Evolutionary conservation across 2,113 vertebrate genomes (phyloP), one percentile per base, ranked within the genome.

Genomic region (Cebus imitator): DNA sequence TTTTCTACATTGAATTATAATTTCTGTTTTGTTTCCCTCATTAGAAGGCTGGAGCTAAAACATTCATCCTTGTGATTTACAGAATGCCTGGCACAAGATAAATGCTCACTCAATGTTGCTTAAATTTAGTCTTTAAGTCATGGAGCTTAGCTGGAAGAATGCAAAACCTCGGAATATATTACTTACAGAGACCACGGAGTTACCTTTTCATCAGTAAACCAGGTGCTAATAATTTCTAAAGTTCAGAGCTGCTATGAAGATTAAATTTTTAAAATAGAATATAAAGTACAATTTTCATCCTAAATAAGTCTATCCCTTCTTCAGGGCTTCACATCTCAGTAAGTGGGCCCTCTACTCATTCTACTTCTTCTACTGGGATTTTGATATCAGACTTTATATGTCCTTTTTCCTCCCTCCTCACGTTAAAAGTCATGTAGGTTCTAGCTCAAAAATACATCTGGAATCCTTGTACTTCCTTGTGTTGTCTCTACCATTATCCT

Each of bases 251-350:
- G 3, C 45, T 88, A 0, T 88, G 55, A 87, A 61, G 17, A 91
- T 78, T 40, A 90, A 90, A 90, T 86, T 75, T 25, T n/a, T 32
- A 70, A 94, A 90, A 68, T 48, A 82, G 76, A 96, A 90, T 32
- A 73, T 57, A 27, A 87, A 88, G 16, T n/a, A 9, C 40, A 52
- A 20, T 14, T 66, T 81, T 75, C 27, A 73, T 58, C 12, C 68
- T 81, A 23, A 52, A 35, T 75, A 87, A 43, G 10, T 58, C 37
- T 57, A n/a, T 45, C 55, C 61, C 5, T 81, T 58, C 52, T 17
- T 61, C 8, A 32, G 5, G 30, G 18, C 18, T 57, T 68, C 21
- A 40, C 21, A 61, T 52, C 50, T 82, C 35, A 61, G 58, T 45
- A 48, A 52, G 6, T 48, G n/a, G 23, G 6, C 1, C 25, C 8